These are phyloP conservation scores for Abscondita cerata DNA, from an alignment of 2,888 invertebrate species.

Conservation along the genomic window DNA sequence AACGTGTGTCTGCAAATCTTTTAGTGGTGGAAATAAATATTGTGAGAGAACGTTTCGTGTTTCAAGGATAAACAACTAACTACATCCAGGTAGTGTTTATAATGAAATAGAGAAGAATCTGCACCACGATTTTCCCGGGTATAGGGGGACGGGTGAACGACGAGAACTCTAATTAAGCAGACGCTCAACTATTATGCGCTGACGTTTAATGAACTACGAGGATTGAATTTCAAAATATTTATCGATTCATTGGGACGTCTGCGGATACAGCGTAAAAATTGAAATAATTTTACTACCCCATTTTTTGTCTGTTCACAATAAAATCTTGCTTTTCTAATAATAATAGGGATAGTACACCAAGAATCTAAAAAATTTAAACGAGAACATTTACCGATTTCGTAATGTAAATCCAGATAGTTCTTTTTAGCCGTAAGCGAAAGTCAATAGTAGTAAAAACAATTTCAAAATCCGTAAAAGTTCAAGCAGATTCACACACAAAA, in stretches of 20 bases:
- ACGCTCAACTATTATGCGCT: conserved; percentile 33
- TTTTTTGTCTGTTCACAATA: too few relatives aligned
- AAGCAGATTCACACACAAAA: conserved; percentile 31
- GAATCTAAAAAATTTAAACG: conserved; percentile 1
- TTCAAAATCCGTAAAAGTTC: conserved; percentile 28
- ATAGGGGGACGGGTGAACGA: conserved; percentile 6
- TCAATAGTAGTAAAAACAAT: conserved; percentile 34
- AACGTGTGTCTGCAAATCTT: too few relatives aligned
- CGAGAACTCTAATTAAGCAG: conserved; percentile 34
- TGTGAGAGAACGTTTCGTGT: background rate
- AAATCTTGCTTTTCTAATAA: too few relatives aligned
- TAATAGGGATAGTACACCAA: too few relatives aligned
- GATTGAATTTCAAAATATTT: conserved; percentile 33
- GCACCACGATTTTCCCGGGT: background rate
- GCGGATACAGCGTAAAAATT: conserved; percentile 1
- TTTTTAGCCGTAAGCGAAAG: conserved; percentile 27
- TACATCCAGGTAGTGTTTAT: conserved; percentile 2
- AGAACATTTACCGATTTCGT: background rate
- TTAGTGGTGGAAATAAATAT: background rate
- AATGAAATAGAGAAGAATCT: conserved; percentile 6
- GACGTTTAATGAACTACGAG: conserved; percentile 35
- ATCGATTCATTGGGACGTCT: conserved; percentile 18
- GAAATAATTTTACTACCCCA: background rate
- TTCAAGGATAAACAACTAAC: background rate
- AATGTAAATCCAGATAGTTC: conserved; percentile 26